Percentiles rank a stretch among this genome's conserved stretches.
These are phyloP conservation scores for Plectropomus leopardus DNA, from an alignment of 2,113 vertebrate species.

Conservation along the genomic window DNA sequence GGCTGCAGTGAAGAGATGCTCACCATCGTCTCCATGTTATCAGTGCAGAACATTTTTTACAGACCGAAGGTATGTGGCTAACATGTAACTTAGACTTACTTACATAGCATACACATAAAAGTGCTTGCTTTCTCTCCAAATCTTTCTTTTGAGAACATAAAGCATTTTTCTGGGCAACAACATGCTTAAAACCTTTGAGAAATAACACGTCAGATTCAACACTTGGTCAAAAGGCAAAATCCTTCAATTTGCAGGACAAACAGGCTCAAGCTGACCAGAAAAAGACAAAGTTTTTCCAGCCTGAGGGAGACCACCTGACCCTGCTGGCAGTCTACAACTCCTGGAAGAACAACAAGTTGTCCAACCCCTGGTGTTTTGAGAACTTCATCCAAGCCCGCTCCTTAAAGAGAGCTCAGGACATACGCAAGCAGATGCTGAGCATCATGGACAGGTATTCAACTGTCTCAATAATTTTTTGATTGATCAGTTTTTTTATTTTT, in stretches of 20 bases:
- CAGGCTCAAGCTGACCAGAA: slow-evolving; percentile 95
- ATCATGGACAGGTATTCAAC: slow-evolving; percentile 93
- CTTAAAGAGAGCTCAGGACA: slow-evolving; percentile 92
- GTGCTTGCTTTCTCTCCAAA: background rate
- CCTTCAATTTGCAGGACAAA: slow-evolving; percentile 87
- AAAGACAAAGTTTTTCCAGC: slow-evolving; percentile 97
- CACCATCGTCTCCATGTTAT: slow-evolving; percentile 98
- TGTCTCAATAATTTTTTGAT: no score
- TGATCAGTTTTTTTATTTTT: background rate
- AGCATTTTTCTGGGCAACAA: background rate
- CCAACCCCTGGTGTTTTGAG: slow-evolving; percentile 96
- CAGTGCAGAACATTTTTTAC: slow-evolving; percentile 98
- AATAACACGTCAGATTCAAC: background rate
- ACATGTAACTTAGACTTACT: background rate
- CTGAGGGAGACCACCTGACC: slow-evolving; percentile 95
- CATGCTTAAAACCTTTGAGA: background rate
- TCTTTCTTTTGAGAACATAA: background rate
- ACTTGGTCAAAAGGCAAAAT: background rate
- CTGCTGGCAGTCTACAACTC: slow-evolving; percentile 96
- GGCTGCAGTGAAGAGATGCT: slow-evolving; percentile 98
- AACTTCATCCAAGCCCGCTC: slow-evolving; percentile 96
- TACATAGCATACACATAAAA: background rate
- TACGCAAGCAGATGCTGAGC: slow-evolving; percentile 97
- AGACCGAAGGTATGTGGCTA: slow-evolving; percentile 91
- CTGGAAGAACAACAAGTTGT: slow-evolving; percentile 98